Base-by-base conservation (phyloP, 1,140 invertebrate species). In the Sarcophaga bullata region DNA sequence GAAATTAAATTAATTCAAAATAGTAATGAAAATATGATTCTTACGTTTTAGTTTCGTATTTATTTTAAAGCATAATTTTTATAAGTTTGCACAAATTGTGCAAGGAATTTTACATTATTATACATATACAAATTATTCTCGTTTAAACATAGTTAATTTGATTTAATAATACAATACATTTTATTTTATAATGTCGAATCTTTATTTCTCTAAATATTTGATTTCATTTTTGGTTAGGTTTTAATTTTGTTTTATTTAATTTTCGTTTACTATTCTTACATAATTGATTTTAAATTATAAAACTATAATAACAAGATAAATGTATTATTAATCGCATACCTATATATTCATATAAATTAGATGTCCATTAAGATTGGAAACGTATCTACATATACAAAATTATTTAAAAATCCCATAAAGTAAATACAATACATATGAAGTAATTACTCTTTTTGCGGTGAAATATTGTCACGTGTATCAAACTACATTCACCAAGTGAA, bases 71-170 rank as follows among this genome's bases (percentile, higher is more conserved):
- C 13, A 49, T 49, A 10, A 17, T 17, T 48, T 48, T 49, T 17
- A 46, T 37, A 46, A 73, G 48, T 76, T 78, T 78, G 75, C 75
- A 78, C 75, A 78, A 78, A 78, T 78, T 78, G 75, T 78, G 75
- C 75, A 78, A 78, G 48, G 11, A 78, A 78, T 52, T 50, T 78
- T 78, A 68, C 62, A 68, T 37, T 2, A 37, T 19, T 68, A 68
- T 68, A 58, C 13, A 58, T 58, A 58, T n/a, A 58, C n/a, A 73
- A 75, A 48, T n/a, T 47, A 48, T 58, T 75, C 11, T 75, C 48
- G 11, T 75, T 17, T 75, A 48, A 75, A 47, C n/a, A 17, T 75
- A 75, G 37, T 73, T n/a, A 75, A 48, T 75, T 49, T 48, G 15
- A 75, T 75, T 75, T 48, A 75, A 75, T 47, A 47, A 13, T 58